Base-by-base conservation (phyloP, 2,113 vertebrate species). In the Hippoglossus stenolepis region DNA sequence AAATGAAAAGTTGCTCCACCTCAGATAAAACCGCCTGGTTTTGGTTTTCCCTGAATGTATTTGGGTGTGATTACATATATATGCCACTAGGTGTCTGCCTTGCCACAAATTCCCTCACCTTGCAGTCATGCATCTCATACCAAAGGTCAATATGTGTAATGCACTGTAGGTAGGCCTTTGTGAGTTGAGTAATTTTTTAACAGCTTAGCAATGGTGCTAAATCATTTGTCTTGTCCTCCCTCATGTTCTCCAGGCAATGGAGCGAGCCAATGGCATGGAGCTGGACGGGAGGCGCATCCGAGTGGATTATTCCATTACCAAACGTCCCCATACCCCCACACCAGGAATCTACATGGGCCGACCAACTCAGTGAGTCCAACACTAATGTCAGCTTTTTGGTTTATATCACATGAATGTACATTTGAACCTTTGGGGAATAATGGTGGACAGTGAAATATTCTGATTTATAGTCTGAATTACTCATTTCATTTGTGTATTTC, bases 311-410 rank as follows among this genome's bases (percentile, higher is more conserved):
- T 99, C 97, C 1, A 98, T 98, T 84, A 98, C 97, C 57, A 99
- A 99, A 87, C 95, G 96, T 85, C 93, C 97, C 0, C 97, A 98
- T 85, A 97, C 96, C 3, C 96, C 96, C 58, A 98, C 96, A 17
- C 96, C 97, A 24, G 97, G 97, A 89, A 98, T 98, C 85, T 97
- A 97, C 90, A 98, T 98, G 97, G 96, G 96, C 86, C 94, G 96
- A 68, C 96, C 96, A 80, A 97, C 96, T 64, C 96, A 97, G 97
- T 99, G 84, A 86, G 85, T 31, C 31, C 6, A 1, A 31, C 31
- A 31, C 5, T 31, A 31, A 31, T 31, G 31, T 31, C 31, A 31
- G 6, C 31, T 31, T 31, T 31, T 31, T 31, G 31, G 1, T 31
- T 31, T 31, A 31, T 7, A 31, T 31, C 31, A 31, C 31, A 31